Evolutionary conservation across 2,888 invertebrate species (phyloP).

Genomic region (Pyrrhosoma nymphula): DNA sequence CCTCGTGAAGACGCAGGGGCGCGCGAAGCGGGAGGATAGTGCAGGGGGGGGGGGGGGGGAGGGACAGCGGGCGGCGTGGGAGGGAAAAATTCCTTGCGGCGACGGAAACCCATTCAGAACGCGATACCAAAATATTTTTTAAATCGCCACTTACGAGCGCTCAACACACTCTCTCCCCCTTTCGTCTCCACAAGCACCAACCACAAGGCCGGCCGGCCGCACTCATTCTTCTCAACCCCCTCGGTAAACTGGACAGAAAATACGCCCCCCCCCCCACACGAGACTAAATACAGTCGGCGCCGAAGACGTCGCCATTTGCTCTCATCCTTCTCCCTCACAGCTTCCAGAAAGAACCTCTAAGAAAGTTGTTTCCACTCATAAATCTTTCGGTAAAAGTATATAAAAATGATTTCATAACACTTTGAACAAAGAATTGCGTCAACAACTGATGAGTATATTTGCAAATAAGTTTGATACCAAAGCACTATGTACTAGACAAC

Average conservation of each 20-base stretch:
- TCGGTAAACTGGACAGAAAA: conserved; percentile 28
- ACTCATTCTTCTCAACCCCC: not conserved
- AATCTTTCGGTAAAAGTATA: no score
- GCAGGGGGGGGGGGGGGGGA: not conserved
- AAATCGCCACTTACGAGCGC: conserved; percentile 19
- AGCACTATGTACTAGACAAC: no score
- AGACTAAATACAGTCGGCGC: conserved; percentile 1
- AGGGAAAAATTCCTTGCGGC: not conserved
- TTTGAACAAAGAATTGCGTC: no score
- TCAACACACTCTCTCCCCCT: no score
- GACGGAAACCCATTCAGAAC: not conserved
- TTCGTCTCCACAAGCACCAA: no score
- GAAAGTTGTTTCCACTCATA: not conserved
- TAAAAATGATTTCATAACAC: no score
- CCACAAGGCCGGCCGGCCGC: not conserved
- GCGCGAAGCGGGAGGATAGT: not conserved
- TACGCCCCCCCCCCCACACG: not conserved
- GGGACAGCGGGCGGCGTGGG: not conserved
- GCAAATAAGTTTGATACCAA: no score
- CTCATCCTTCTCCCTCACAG: not conserved
- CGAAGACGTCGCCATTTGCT: not conserved
- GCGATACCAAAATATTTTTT: conserved; percentile 58
- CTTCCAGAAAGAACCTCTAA: not conserved
- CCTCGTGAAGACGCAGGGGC: conserved; percentile 1
- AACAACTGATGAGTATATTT: no score